phyloP scores from a whole-genome alignment of 2,113 vertebrate species.

The Tylochromis polylepis region DNA sequence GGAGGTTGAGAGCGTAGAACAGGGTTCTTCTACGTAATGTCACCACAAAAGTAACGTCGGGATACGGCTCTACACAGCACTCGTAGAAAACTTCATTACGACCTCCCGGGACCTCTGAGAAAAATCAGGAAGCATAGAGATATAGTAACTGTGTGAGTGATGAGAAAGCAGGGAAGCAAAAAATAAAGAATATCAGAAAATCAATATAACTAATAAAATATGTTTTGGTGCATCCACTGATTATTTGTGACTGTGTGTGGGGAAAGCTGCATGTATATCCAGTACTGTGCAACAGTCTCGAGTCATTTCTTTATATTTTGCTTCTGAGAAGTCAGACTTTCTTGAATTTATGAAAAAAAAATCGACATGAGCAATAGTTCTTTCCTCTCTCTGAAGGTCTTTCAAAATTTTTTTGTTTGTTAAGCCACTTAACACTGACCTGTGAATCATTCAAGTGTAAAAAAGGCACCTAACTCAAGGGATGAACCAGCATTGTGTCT shows the following conservation, averaged over 20 bases:
- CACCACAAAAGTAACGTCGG: slow-evolving; percentile 67
- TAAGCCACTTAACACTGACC: background rate
- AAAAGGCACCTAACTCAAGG: background rate
- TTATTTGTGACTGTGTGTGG: background rate
- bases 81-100: slow-evolving; percentile 68
- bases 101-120: slow-evolving; percentile 62
- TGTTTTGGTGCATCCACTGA: background rate
- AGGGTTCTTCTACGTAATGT: slow-evolving; percentile 63
- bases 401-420: background rate
- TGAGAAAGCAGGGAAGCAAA: background rate
- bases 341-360: background rate
- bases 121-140: background rate
- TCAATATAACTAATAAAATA: background rate
- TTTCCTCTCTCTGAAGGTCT: background rate
- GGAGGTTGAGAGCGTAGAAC: slow-evolving; percentile 70
- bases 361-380: background rate
- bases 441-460: background rate
- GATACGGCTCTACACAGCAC: slow-evolving; percentile 67
- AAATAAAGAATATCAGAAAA: background rate
- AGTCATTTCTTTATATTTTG: background rate
- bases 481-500: background rate
- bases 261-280: background rate
- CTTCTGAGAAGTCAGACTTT: background rate
- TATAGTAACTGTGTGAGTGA: background rate
- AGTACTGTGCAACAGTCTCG: background rate